Base-by-base conservation (phyloP, 2,888 invertebrate species). In the Callimorpha dominula region DNA sequence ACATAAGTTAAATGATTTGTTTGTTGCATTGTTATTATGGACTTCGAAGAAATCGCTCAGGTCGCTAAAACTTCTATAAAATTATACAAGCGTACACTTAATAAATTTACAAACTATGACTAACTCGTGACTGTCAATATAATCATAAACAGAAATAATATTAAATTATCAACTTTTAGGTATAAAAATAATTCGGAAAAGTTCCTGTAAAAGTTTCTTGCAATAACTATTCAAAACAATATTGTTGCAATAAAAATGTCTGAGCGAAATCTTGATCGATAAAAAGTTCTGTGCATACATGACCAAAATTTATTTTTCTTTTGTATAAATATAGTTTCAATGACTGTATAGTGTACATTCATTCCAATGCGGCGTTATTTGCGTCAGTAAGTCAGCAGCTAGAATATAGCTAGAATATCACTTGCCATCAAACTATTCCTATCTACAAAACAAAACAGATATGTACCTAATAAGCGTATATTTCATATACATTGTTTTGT, bases 401-500 rank as follows among this genome's bases (percentile, higher is more conserved):
- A 72, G 68, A 69, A 62, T 70, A 40, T 66, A 57, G n/a, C 20
- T 57, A 57, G 57, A 17, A 65, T 52, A 75, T 68, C 82, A 87
- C 81, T 82, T 80, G 84, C 84, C 85, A 83, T 82, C 81, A 79
- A 82, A 75, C 76, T 79, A 85, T 81, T 86, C 80, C 82, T 86
- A 82, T 70, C 78, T 74, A 78, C 80, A 73, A 75, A 71, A 82
- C 75, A 85, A 78, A 80, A 75, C 78, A 68, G 77, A 74, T 85
- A 68, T 17, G 15, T 63, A 60, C 31, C 31, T 46, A 82, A 78
- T 77, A 80, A 71, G 68, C 70, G 66, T 78, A 80, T 75, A 60
- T 57, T 71, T 78, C 7, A 78, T 83, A 77, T 79, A 79, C 79
- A 86, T 85, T 86, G 81, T 86, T 88, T 88, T 86, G 82, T 90